Percentiles rank a stretch among this genome's conserved stretches.
Conservation (phyloP, 2,113 vertebrate species). For the Myiopsitta monachus region DNA sequence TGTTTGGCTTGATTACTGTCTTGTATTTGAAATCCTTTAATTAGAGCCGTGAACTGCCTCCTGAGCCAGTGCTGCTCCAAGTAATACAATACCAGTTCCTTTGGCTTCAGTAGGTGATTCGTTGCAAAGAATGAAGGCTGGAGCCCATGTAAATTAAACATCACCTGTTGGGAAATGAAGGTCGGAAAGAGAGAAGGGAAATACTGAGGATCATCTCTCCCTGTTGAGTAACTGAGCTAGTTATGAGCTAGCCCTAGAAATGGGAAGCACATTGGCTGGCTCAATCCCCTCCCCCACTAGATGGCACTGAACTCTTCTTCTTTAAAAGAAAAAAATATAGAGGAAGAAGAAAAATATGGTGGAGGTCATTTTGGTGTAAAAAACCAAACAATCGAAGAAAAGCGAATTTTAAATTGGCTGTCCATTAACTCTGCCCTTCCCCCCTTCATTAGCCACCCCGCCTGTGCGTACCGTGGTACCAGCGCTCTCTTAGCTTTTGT, state of each 20-base stretch:
- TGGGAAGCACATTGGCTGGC: background rate
- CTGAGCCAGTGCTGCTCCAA: background rate
- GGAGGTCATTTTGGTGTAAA: constrained; percentile 57
- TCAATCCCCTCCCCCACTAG: constrained; percentile 79
- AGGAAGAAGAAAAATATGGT: constrained; percentile 61
- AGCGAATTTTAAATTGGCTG: background rate
- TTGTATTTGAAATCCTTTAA: constrained; percentile 57
- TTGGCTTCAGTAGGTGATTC: background rate
- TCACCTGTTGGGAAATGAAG: background rate
- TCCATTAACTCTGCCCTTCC: background rate
- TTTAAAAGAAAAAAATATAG: constrained; percentile 1
- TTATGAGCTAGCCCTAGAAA: background rate
- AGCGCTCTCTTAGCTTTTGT: background rate
- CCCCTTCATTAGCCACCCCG: background rate
- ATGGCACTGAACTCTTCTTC: constrained; percentile 78
- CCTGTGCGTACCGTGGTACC: background rate
- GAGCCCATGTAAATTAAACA: background rate
- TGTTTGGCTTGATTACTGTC: constrained; percentile 64
- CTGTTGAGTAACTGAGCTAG: background rate
- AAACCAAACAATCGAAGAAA: background rate
- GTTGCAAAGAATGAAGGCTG: background rate
- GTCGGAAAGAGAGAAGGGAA: background rate
- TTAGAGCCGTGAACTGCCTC: background rate
- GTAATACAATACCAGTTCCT: background rate
- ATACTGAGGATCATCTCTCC: background rate